Evolutionary conservation across 1,140 invertebrate genomes (phyloP).

Genomic region (Vollenhovia emeryi): DNA sequence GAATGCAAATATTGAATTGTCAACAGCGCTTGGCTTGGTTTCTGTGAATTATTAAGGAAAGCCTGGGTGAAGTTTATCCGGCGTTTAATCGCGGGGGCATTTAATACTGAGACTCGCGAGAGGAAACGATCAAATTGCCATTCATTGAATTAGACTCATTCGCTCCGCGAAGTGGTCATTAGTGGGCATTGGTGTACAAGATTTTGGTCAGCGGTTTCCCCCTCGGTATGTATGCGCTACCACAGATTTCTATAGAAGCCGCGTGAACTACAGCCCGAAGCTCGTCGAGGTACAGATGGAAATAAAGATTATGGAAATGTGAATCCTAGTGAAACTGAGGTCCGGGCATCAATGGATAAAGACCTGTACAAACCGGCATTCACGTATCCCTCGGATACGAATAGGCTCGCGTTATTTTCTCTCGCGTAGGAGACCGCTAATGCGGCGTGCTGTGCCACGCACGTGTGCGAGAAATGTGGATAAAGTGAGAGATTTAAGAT

Average conservation of each 20-base stretch:
- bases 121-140: neutral
- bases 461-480: slow-evolving; percentile 26
- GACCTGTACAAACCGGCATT: slow-evolving; percentile 8
- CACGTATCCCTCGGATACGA: neutral
- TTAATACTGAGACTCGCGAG: neutral
- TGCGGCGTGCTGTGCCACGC: neutral
- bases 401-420: slow-evolving; percentile 34
- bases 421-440: slow-evolving; percentile 27
- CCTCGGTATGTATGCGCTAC: too few relatives aligned
- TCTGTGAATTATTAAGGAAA: too few relatives aligned
- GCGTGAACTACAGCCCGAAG: too few relatives aligned
- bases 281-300: too few relatives aligned
- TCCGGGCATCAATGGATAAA: too few relatives aligned
- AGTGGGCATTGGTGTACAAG: too few relatives aligned
- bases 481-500: slow-evolving; percentile 46
- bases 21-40: neutral
- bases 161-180: neutral
- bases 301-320: too few relatives aligned
- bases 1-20: neutral
- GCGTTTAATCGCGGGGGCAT: neutral
- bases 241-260: too few relatives aligned
- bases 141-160: slow-evolving; percentile 5
- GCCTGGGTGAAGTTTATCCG: neutral
- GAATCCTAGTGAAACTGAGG: too few relatives aligned
- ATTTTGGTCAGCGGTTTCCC: too few relatives aligned